Conservation (phyloP, 2,888 invertebrate genomes). For the Drosophila hawaiiensis region DNA sequence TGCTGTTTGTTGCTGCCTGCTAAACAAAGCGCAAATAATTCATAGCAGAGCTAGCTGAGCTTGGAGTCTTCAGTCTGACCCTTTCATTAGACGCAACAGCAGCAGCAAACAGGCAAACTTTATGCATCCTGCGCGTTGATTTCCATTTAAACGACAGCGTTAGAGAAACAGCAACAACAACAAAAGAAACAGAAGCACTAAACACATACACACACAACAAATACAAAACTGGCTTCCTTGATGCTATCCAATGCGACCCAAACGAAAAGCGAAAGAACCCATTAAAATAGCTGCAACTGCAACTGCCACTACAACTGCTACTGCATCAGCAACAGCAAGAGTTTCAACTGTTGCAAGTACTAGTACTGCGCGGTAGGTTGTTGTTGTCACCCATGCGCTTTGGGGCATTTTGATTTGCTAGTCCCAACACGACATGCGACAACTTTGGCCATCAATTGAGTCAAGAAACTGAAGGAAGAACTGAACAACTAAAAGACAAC, state of each 20-base stretch:
- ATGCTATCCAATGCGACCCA: constrained; percentile 68
- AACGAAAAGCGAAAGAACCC: constrained; percentile 79
- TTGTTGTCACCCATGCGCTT: constrained; percentile 51
- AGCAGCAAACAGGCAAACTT: constrained; percentile 64
- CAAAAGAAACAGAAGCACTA: constrained; percentile 24
- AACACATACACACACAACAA: constrained; percentile 8
- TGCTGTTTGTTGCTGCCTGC: constrained; percentile 30
- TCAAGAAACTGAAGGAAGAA: background rate
- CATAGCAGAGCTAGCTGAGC: constrained; percentile 59
- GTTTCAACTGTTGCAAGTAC: constrained; percentile 40
- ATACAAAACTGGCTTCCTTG: constrained; percentile 72
- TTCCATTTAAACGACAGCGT: constrained; percentile 81
- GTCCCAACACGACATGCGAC: constrained; percentile 67
- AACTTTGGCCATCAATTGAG: constrained; percentile 67
- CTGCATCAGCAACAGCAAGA: constrained; percentile 37
- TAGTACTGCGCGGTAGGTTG: constrained; percentile 66
- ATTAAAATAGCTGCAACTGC: constrained; percentile 75
- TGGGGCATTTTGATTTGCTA: constrained; percentile 62
- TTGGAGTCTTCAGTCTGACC: constrained; percentile 60
- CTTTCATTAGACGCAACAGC: constrained; percentile 76
- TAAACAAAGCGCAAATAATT: constrained; percentile 79
- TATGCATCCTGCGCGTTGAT: constrained; percentile 81
- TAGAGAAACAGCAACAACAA: constrained; percentile 56
- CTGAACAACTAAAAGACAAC: constrained; percentile 3
- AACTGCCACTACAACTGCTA: constrained; percentile 40